Evolutionary conservation across 2,888 invertebrate species (phyloP), one percentile per base, ranked within the genome.

Genomic region (Nomada lathburiana): DNA sequence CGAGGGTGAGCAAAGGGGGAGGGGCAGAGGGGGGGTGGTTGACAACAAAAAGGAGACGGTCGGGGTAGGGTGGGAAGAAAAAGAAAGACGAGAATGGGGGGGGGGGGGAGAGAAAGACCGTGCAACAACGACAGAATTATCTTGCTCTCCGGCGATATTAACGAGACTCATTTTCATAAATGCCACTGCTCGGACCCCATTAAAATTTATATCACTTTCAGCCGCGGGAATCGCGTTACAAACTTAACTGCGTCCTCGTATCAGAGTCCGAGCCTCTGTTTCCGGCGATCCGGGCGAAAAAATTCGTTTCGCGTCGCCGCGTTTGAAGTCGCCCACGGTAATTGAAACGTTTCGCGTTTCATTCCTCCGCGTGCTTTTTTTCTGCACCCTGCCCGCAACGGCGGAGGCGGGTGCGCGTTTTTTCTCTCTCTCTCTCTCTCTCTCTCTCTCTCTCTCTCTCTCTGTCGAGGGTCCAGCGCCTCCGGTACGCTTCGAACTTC

Each of bases 91-190:
- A 36, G 18, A 18, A 65, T 11, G 18, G 18, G 11, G 7, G 47
- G n/a, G n/a, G n/a, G n/a, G n/a, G n/a, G n/a, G n/a, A n/a, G n/a
- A n/a, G n/a, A 29, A 50, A 18, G 23, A 55, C 29, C 68, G 53
- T 11, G 70, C 47, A 59, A 60, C 59, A 47, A 55, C 68, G 70
- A 70, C 59, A 60, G 69, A 77, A 78, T 86, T 86, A 86, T 80
- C 84, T 83, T 55, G 62, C 76, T 81, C 85, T 87, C 84, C 79
- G 82, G 87, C 87, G 86, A 86, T 84, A 86, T 86, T 86, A 86
- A 86, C 80, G 84, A 86, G 87, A 50, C 82, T 77, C 76, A 80
- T 86, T 86, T 86, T 86, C 86, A 84, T 84, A 86, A 86, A 80
- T 78, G 84, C 74, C 76, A 29, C 79, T 57, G 50, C 36, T 62